Percentiles rank a stretch among this genome's conserved stretches.
Conservation (phyloP, 2,113 vertebrate genomes). For the Catharus fuscescens region DNA sequence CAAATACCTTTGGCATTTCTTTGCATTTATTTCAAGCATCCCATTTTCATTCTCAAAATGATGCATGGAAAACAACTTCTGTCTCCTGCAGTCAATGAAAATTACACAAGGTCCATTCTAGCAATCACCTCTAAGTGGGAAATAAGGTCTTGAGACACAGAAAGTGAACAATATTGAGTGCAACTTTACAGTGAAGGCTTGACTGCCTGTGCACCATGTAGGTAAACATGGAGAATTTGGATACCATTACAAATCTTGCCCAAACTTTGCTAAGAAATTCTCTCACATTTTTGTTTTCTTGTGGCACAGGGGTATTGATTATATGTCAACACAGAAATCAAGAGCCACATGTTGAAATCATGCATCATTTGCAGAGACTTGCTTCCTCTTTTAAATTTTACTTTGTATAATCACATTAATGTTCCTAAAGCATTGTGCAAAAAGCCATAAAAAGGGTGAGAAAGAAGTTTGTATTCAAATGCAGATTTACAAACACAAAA, state of each 20-base stretch:
- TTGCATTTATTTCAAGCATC: not conserved
- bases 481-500: constrained; percentile 18
- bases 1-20: not conserved
- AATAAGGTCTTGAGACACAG: not conserved
- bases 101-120: fast-evolving
- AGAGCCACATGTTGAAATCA: not conserved
- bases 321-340: not conserved
- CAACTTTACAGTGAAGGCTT: not conserved
- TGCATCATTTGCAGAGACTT: not conserved
- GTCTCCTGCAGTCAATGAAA: not conserved
- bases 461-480: constrained; percentile 13
- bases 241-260: not conserved
- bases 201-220: not conserved
- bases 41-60: not conserved
- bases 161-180: not conserved
- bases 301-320: not conserved
- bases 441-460: not conserved
- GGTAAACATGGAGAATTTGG: not conserved
- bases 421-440: not conserved
- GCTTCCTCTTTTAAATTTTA: not conserved
- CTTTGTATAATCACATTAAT: not conserved
- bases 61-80: not conserved
- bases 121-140: not conserved
- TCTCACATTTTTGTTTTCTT: not conserved
- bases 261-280: not conserved